These are phyloP conservation scores for Thymallus thymallus DNA, from an alignment of 2,113 vertebrate genomes.

Conservation along the genomic window DNA sequence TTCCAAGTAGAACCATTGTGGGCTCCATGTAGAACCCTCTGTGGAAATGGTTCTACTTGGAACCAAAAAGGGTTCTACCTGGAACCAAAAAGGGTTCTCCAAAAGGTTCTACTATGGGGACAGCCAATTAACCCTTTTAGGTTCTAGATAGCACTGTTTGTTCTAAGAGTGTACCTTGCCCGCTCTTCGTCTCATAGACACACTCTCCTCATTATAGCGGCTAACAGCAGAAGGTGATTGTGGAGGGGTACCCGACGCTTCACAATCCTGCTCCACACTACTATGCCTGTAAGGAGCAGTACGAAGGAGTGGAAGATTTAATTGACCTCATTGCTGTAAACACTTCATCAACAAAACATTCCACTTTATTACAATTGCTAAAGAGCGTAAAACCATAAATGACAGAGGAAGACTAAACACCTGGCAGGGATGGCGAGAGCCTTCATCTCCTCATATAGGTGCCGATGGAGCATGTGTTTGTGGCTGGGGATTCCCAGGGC, in stretches of 20 bases:
- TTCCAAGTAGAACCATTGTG: too few relatives aligned
- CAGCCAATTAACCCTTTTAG: too few relatives aligned
- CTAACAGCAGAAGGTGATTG: conserved; percentile 63
- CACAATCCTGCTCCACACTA: conserved; percentile 60
- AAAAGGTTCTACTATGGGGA: too few relatives aligned
- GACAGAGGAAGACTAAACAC: conserved; percentile 43
- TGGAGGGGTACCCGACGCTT: conserved; percentile 54
- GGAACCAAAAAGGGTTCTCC: too few relatives aligned
- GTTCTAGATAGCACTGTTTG: too few relatives aligned
- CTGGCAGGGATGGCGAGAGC: conserved; percentile 64
- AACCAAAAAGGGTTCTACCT: too few relatives aligned
- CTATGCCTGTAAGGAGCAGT: conserved; percentile 34
- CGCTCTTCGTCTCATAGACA: conserved; percentile 64
- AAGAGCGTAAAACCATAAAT: too few relatives aligned
- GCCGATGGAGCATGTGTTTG: conserved; percentile 81
- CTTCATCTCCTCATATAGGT: conserved; percentile 82
- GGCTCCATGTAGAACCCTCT: too few relatives aligned
- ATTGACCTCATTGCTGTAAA: neutral
- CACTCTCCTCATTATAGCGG: conserved; percentile 68
- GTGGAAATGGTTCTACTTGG: too few relatives aligned
- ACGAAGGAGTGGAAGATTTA: conserved; percentile 6
- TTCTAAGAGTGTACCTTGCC: too few relatives aligned
- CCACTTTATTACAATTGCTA: neutral
- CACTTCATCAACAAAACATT: neutral
- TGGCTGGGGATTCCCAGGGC: conserved; percentile 75